Percentiles rank a stretch among this genome's conserved stretches.
Conservation (phyloP, 2,888 invertebrate species). For the Dermolepida albohirtum region DNA sequence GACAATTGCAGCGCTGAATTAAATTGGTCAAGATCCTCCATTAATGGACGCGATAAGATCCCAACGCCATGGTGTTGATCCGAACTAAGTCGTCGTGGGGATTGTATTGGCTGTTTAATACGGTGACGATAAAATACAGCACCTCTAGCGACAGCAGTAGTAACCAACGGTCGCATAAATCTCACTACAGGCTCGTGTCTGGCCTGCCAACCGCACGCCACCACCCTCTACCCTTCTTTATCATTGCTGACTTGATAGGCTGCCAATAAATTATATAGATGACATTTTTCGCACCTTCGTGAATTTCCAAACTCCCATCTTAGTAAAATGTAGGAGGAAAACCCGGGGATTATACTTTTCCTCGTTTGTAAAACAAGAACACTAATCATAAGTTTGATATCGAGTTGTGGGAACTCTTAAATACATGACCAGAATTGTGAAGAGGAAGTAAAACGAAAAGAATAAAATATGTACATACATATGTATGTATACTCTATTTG, state of each 20-base stretch:
- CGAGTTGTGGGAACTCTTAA: constrained; percentile 22
- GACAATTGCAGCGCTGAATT: constrained; percentile 40
- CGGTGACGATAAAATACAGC: constrained; percentile 60
- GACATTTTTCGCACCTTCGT: constrained; percentile 56
- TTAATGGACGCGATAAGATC: constrained; percentile 44
- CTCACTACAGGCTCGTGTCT: constrained; percentile 60
- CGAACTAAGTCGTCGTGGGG: constrained; percentile 54
- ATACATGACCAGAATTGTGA: constrained; percentile 19
- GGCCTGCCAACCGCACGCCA: constrained; percentile 60
- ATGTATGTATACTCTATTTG: too few species aligned
- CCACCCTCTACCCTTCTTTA: constrained; percentile 57
- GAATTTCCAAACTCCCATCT: constrained; percentile 51
- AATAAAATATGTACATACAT: too few species aligned
- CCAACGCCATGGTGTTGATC: constrained; percentile 42
- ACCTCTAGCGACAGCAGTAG: constrained; percentile 59
- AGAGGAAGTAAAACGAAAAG: too few species aligned
- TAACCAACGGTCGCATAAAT: constrained; percentile 61
- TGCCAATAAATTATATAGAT: constrained; percentile 61
- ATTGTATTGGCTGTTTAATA: constrained; percentile 61
- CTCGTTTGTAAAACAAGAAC: constrained; percentile 37
- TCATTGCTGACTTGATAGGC: constrained; percentile 61
- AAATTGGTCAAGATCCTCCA: constrained; percentile 44
- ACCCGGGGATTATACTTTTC: constrained; percentile 32
- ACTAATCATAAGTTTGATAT: constrained; percentile 37
- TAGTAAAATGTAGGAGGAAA: constrained; percentile 28